Conservation (phyloP, 2,113 vertebrate species). For the Vulpes ferrilata region DNA sequence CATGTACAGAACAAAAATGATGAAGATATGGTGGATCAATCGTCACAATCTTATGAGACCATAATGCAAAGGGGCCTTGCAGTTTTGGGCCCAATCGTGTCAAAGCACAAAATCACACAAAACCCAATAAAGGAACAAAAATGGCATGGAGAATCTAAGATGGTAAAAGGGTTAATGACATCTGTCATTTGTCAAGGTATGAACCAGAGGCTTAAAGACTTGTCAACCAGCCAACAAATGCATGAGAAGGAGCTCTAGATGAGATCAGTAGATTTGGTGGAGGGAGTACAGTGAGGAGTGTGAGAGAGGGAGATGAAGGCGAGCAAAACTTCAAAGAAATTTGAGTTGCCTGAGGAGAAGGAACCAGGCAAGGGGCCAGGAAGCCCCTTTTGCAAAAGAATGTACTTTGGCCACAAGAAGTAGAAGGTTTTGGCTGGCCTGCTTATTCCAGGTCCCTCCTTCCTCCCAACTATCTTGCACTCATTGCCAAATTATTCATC, state of each 20-base stretch:
- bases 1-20: background rate
- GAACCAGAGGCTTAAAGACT: background rate
- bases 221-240: slow-evolving; percentile 3
- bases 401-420: background rate
- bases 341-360: background rate
- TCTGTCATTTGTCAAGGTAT: background rate
- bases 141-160: background rate
- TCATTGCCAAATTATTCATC: slow-evolving; percentile 49
- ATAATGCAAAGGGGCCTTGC: background rate
- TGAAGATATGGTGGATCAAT: background rate
- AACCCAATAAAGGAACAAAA: slow-evolving; percentile 21
- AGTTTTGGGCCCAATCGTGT: background rate
- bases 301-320: background rate
- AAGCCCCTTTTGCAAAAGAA: background rate
- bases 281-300: background rate
- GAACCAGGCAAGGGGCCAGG: background rate
- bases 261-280: background rate
- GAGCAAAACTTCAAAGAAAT: background rate
- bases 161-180: background rate
- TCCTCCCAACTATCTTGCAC: background rate
- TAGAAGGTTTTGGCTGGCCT: background rate
- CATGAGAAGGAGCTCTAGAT: background rate
- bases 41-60: background rate
- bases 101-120: background rate
- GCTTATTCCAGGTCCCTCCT: background rate